Conservation (phyloP, 64 coral and sea anemone species). For the Cladopsammia gracilis region DNA sequence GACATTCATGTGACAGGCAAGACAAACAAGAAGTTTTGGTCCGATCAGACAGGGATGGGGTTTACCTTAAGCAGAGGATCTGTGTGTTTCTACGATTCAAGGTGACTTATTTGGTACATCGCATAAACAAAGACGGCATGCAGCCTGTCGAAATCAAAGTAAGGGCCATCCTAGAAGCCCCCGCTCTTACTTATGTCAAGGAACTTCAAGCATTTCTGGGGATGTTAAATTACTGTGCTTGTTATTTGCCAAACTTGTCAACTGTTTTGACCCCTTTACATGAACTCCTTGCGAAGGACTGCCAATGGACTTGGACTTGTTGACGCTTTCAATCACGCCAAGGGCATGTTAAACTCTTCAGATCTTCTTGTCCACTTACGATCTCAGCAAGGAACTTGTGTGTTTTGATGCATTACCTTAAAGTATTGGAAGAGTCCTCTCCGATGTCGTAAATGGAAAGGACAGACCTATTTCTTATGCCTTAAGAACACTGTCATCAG, state of each 20-base stretch:
- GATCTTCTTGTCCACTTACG: neutral
- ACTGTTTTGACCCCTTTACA: neutral
- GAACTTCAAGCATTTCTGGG: conserved; percentile 10
- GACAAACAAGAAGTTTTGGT: conserved; percentile 7
- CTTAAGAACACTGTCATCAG: neutral
- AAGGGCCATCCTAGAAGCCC: neutral
- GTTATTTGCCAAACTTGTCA: neutral
- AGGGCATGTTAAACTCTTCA: too few relatives aligned
- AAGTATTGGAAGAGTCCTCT: neutral
- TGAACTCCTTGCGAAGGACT: neutral
- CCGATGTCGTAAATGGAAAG: neutral
- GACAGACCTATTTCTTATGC: neutral
- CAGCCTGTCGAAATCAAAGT: conserved; percentile 33
- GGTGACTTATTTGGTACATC: neutral
- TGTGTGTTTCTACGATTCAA: neutral
- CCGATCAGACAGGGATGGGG: neutral
- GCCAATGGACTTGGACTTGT: too few relatives aligned
- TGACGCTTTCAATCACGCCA: too few relatives aligned
- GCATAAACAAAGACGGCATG: conserved; percentile 33
- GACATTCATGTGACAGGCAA: neutral
- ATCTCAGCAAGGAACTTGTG: neutral
- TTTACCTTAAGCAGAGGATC: neutral
- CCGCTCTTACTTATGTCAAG: conserved; percentile 10
- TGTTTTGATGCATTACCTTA: neutral
- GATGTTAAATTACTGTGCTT: conserved; percentile 21